phyloP scores from a whole-genome alignment of 2,888 invertebrate genomes.

The Agrilus biguttatus region DNA sequence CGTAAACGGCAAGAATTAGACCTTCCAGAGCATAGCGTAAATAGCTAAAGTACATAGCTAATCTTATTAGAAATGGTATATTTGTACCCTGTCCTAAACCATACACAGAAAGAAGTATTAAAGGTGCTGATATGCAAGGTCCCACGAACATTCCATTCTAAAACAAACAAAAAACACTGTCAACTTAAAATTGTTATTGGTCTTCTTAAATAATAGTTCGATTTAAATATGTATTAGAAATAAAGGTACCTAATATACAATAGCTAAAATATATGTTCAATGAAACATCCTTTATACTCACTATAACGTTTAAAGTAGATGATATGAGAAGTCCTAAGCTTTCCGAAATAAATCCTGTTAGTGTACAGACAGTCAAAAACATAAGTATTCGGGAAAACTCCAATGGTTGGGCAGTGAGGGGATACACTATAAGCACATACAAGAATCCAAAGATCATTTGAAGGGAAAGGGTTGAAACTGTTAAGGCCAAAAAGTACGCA shows the following conservation, averaged over 20 bases:
- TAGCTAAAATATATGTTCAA: too few species aligned
- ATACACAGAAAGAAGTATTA: constrained; percentile 76
- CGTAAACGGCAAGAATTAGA: constrained; percentile 63
- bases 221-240: neutral
- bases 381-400: constrained; percentile 50
- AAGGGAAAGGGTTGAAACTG: constrained; percentile 54
- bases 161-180: constrained; percentile 14
- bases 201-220: neutral
- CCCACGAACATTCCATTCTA: constrained; percentile 84
- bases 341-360: constrained; percentile 64
- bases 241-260: too few species aligned
- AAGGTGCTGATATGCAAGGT: constrained; percentile 71
- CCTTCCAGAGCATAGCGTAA: constrained; percentile 57
- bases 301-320: constrained; percentile 60
- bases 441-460: constrained; percentile 54
- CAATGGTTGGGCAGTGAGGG: constrained; percentile 62
- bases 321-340: constrained; percentile 63
- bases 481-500: constrained; percentile 63
- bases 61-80: constrained; percentile 59
- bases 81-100: constrained; percentile 55
- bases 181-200: neutral
- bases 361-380: constrained; percentile 54
- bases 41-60: constrained; percentile 72
- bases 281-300: constrained; percentile 33
- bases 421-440: constrained; percentile 56